Evolutionary conservation across 2,888 invertebrate species (phyloP).

Genomic region (Rotaria macrura): DNA sequence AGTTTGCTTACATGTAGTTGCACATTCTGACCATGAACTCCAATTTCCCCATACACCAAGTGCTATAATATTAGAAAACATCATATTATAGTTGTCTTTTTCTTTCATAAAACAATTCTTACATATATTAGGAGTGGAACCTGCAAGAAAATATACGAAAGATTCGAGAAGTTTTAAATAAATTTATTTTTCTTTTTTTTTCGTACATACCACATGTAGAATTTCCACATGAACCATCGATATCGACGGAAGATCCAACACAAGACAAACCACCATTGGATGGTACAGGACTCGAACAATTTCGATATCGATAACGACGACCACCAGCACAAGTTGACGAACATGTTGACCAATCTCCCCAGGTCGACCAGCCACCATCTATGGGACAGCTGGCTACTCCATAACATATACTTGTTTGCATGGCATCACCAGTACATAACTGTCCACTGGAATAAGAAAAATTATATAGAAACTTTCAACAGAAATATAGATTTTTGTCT

Average conservation of each 20-base stretch:
- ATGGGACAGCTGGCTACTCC: neutral
- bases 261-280: conserved; percentile 40
- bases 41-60: neutral
- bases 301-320: conserved; percentile 36
- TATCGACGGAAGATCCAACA: conserved; percentile 36
- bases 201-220: neutral
- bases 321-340: neutral
- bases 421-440: neutral
- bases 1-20: neutral
- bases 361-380: neutral
- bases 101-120: neutral
- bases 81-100: neutral
- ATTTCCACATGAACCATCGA: conserved; percentile 37
- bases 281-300: conserved; percentile 42
- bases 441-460: neutral
- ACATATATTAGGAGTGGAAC: neutral
- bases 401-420: neutral
- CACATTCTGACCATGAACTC: neutral
- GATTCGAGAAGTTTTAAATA: too few species aligned
- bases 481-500: too few species aligned
- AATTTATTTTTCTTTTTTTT: neutral
- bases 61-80: neutral
- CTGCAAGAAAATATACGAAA: neutral
- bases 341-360: neutral
- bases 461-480: too few species aligned